Evolutionary conservation across 2,797 vertebrate genomes (phyloP), one percentile per base, ranked within the genome.

Genomic region (Staurois parvus): DNA sequence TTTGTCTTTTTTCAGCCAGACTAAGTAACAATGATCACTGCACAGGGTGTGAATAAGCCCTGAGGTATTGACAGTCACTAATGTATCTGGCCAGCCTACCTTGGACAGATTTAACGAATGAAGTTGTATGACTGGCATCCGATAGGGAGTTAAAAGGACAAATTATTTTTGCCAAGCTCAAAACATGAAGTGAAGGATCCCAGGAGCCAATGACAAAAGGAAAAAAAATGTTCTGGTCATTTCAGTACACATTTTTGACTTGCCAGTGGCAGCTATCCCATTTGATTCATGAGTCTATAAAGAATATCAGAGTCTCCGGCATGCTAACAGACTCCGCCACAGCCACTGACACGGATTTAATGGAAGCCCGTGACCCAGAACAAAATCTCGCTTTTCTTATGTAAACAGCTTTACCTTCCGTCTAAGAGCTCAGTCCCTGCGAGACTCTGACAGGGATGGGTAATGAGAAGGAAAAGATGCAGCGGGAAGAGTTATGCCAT

Each of bases 361-460:
- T 86, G 40, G 79, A 70, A 72, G 66, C 64, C 11, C 59, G 29
- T 85, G 84, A 85, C 77, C 84, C 78, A 67, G 77, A 85, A 85
- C 24, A 32, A 32, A 81, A 81, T 70, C 64, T 72, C 67, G 32
- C 76, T 82, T 75, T 59, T 82, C 85, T 82, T 86, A 77, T 82
- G 85, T 86, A 82, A 86, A 86, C 79, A 72, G 79, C 45, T 76
- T 70, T 81, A 77, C 72, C 76, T 78, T 78, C 68, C 56, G 59
- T 74, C 42, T 59, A 34, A 56, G 85, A 83, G 56, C 59, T 12
- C 17, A 72, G 75, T 3, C 37, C 75, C n/a, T 32, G 28, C 2
- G 45, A 76, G 73, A 86, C 28, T 3, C 40, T 40, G 32, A 52
- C 29, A 15, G 30, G 74, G 56, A 74, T 83, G 67, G 26, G 40